Evolutionary conservation across 2,797 vertebrate species (phyloP), one percentile per base, ranked within the genome.

Genomic region (Antennarius maculatus): DNA sequence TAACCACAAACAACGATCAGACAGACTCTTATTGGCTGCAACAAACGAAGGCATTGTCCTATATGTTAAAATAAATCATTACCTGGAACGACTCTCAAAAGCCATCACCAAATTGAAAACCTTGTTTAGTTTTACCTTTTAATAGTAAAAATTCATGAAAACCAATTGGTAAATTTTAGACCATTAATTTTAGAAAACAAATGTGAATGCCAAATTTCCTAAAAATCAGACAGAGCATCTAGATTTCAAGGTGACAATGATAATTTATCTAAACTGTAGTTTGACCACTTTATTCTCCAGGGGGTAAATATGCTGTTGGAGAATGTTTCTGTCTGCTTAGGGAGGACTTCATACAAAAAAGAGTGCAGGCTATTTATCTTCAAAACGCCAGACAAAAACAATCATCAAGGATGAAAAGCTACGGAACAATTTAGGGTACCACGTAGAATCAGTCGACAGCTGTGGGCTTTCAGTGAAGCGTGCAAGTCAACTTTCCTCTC

Each of bases 291-390:
- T 42, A 71, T 74, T 77, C 76, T 77, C 54, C 50, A n/a, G 31
- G 55, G 69, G 74, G 75, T 88, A 89, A 86, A 88, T 85, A 86
- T 85, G 79, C 74, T 84, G 59, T 56, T 72, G 54, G 76, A 82
- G 85, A 90, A 83, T 85, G 83, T 61, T 76, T 85, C 80, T 82
- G 70, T 69, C 74, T 67, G 55, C 52, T 45, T 27, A 65, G 64
- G 76, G 79, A 86, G 81, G 67, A 75, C 66, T 75, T 71, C 42
- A 74, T 61, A 61, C 76, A 65, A 62, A 65, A 78, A 83, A 67
- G 75, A 86, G 71, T 71, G 49, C 66, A 73, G 55, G 53, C 57
- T 77, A 45, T 75, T 80, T n/a, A n/a, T n/a, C n/a, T n/a, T n/a
- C 76, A 61, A 71, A 71, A 82, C 63, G 70, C 77, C 81, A 86